These are phyloP conservation scores for Anthopleura xanthogrammica DNA, from an alignment of 92 coral and sea anemone species.

Conservation along the genomic window DNA sequence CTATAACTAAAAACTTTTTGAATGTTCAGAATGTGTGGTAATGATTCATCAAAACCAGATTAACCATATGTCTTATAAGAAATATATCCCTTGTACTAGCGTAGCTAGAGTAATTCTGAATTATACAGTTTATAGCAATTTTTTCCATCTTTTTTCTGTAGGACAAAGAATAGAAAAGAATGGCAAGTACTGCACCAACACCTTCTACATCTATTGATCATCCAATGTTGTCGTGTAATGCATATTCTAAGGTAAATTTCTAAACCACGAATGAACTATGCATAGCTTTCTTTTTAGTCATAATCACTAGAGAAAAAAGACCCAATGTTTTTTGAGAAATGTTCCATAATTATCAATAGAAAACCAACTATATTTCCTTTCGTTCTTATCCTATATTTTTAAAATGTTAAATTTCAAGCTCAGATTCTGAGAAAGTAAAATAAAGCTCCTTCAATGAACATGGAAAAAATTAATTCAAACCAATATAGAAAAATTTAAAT, in stretches of 20 bases:
- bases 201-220: constrained; percentile 54
- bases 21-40: background rate
- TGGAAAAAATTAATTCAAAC: too few species aligned
- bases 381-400: background rate
- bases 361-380: background rate
- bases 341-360: background rate
- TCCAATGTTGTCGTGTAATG: constrained; percentile 49
- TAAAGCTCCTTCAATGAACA: too few species aligned
- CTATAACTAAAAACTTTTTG: background rate
- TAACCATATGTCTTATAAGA: background rate
- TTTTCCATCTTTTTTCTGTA: constrained; percentile 18
- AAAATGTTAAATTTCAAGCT: background rate
- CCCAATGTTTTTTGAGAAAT: background rate
- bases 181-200: constrained; percentile 43
- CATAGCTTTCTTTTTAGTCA: constrained; percentile 1
- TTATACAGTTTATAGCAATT: constrained; percentile 7
- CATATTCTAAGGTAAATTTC: constrained; percentile 47
- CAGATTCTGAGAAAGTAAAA: too few species aligned
- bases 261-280: constrained; percentile 4
- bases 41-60: background rate
- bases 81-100: background rate
- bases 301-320: background rate
- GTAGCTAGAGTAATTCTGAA: background rate
- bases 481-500: too few species aligned
- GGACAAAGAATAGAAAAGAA: constrained; percentile 21